Conservation (phyloP, 2,113 vertebrate genomes). For the Pachypanchax playfairii region DNA sequence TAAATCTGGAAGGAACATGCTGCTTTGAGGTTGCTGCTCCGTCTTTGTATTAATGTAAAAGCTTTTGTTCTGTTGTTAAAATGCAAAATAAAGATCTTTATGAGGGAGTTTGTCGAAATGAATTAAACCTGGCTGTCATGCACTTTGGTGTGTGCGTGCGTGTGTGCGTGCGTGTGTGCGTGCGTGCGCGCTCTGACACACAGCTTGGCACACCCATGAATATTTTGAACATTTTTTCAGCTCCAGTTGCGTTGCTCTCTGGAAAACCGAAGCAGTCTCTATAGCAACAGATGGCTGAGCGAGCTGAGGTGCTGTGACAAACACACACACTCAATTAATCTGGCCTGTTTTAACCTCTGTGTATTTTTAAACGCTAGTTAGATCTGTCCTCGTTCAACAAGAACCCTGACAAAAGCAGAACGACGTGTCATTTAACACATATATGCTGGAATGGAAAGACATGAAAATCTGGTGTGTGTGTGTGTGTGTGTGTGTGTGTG, state of each 20-base stretch:
- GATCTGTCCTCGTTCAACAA: constrained; percentile 46
- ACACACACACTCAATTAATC: constrained; percentile 50
- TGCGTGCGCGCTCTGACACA: no score
- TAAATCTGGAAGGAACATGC: constrained; percentile 16
- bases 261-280: constrained; percentile 63
- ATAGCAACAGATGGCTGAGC: constrained; percentile 71
- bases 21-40: constrained; percentile 46
- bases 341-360: constrained; percentile 46
- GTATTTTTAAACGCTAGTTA: constrained; percentile 29
- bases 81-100: constrained; percentile 41
- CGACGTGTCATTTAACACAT: constrained; percentile 17
- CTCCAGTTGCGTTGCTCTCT: no score
- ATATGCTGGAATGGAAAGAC: constrained; percentile 13
- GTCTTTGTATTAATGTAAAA: constrained; percentile 37
- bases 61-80: constrained; percentile 22
- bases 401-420: constrained; percentile 31
- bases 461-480: constrained; percentile 12
- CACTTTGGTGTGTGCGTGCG: no score
- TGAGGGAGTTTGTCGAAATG: constrained; percentile 44
- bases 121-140: no score
- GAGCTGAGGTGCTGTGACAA: constrained; percentile 39
- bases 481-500: constrained; percentile 12
- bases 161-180: no score
- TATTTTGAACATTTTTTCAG: no score
- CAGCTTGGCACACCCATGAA: no score